Evolutionary conservation across 2,888 invertebrate species (phyloP).

Genomic region (Cancer borealis): DNA sequence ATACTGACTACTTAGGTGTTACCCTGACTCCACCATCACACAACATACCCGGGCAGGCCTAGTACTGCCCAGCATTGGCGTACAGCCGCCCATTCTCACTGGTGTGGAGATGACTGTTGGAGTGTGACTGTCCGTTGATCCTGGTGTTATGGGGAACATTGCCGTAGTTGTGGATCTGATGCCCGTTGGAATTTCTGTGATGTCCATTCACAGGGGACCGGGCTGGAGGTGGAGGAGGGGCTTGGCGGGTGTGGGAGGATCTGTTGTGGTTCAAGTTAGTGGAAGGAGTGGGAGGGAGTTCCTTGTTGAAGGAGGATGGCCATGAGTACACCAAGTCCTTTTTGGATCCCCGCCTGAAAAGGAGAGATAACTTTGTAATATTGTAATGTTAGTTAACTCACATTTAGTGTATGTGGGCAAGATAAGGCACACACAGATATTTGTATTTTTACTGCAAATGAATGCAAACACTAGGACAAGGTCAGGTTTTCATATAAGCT

Average conservation of each 20-base stretch:
- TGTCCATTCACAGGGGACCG: slow-evolving; percentile 57
- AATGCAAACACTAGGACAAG: no score
- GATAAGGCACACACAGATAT: no score
- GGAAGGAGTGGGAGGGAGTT: slow-evolving; percentile 58
- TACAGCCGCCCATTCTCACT: slow-evolving; percentile 40
- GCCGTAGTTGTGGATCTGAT: slow-evolving; percentile 42
- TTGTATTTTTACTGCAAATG: no score
- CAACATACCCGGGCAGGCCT: background rate
- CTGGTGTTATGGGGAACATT: slow-evolving; percentile 51
- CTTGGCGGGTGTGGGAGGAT: slow-evolving; percentile 44
- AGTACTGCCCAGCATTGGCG: slow-evolving; percentile 48
- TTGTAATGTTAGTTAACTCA: no score
- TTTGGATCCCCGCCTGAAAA: slow-evolving; percentile 68
- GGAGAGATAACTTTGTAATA: background rate
- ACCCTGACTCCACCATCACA: background rate
- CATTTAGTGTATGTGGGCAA: no score
- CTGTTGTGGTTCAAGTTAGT: background rate
- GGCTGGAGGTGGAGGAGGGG: slow-evolving; percentile 60
- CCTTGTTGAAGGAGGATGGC: slow-evolving; percentile 73
- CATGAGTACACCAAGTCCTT: slow-evolving; percentile 73
- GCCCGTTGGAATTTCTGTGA: slow-evolving; percentile 58
- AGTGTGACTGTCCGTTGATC: slow-evolving; percentile 51
- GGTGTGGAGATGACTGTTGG: slow-evolving; percentile 29
- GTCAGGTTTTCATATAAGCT: no score
- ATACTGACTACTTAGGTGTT: background rate